Evolutionary conservation across 2,797 vertebrate species (phyloP).

Genomic region (Hoplostethus mediterraneus): DNA sequence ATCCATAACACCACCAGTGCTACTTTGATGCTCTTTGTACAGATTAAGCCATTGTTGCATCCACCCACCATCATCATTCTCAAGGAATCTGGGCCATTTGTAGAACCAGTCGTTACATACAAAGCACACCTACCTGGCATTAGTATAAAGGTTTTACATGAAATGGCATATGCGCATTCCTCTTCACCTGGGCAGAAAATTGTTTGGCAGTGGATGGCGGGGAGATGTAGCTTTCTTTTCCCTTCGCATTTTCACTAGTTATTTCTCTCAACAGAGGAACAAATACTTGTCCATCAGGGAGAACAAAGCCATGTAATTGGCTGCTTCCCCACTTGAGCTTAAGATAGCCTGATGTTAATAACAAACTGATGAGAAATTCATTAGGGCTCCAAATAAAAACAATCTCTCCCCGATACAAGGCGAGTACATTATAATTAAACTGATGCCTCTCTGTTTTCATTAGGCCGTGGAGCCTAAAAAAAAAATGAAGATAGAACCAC

Average conservation of each 20-base stretch:
- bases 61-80: slow-evolving; percentile 25
- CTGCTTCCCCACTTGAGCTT: slow-evolving; percentile 77
- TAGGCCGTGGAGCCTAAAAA: slow-evolving; percentile 68
- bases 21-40: slow-evolving; percentile 35
- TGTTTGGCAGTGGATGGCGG: slow-evolving; percentile 42
- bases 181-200: slow-evolving; percentile 71
- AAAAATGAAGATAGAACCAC: slow-evolving; percentile 70
- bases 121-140: slow-evolving; percentile 41
- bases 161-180: slow-evolving; percentile 47
- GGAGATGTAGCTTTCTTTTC: slow-evolving; percentile 53
- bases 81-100: slow-evolving; percentile 11
- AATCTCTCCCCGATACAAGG: slow-evolving; percentile 81
- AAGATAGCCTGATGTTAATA: slow-evolving; percentile 83
- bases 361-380: slow-evolving; percentile 87
- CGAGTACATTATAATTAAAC: slow-evolving; percentile 85
- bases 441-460: slow-evolving; percentile 83
- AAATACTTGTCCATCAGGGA: slow-evolving; percentile 78
- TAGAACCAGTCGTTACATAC: slow-evolving; percentile 41
- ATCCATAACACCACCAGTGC: slow-evolving; percentile 4
- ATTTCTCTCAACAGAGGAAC: slow-evolving; percentile 68
- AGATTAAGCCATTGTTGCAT: slow-evolving; percentile 38
- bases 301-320: slow-evolving; percentile 81
- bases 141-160: slow-evolving; percentile 52
- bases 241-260: slow-evolving; percentile 59
- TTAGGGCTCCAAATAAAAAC: slow-evolving; percentile 85